Evolutionary conservation across 2,888 invertebrate species (phyloP), one percentile per base, ranked within the genome.

Genomic region (Spisula subtruncata): DNA sequence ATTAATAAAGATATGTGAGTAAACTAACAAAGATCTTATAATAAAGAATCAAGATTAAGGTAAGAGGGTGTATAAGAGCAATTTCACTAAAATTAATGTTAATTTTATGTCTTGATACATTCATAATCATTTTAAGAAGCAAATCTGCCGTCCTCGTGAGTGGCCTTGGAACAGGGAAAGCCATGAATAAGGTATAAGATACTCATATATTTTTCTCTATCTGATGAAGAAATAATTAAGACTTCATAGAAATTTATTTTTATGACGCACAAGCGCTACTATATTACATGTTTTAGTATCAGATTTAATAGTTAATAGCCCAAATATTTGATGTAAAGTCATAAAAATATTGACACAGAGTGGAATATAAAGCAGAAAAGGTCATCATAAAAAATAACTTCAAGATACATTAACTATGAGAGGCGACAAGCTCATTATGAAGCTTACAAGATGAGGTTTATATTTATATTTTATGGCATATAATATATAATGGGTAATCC

Each of bases 211-310:
- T 35, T 75, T 18, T 1, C 32, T 32, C 32, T 32, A 75, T 75
- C 75, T 25, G 75, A 75, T 75, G 18, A 75, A 32, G 32, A 32
- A 16, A 2, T 71, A 12, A 32, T 71, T n/a, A 71, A 32, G 29
- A 16, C 32, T 32, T 41, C 25, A 71, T 71, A 32, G 71, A 71
- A 32, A 32, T 75, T 75, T 75, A 25, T 25, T 75, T 75, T 75
- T 75, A 75, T 75, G 14, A 14, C 1, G 12, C 14, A 5, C 75
- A 2, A 32, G 18, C 41, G 18, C 6, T 75, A 32, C 32, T 75
- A 32, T 75, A 75, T 75, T 75, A 14, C 71, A n/a, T 32, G 35
- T 18, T 75, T 75, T 75, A 75, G 32, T 32, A 75, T 75, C 75
- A 32, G 12, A 32, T 75, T 75, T 35, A 75, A 75, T 75, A 16